Conservation (phyloP, 2,797 vertebrate species). For the Sebastes nivosus region DNA sequence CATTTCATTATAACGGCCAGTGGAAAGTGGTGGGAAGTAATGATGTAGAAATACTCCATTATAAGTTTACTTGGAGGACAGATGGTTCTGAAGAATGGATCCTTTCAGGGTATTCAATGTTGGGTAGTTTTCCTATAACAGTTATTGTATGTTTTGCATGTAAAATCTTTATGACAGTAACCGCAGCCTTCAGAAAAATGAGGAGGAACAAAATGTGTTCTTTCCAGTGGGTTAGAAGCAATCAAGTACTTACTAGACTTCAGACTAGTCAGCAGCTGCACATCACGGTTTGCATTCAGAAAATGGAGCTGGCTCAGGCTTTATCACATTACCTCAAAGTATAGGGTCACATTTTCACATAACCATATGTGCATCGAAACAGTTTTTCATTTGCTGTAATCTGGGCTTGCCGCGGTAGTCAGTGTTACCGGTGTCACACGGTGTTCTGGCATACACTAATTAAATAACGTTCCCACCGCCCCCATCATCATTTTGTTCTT, state of each 20-base stretch:
- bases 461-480: too few relatives aligned
- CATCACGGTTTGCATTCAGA: too few relatives aligned
- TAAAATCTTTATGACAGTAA: background rate
- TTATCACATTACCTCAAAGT: background rate
- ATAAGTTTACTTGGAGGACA: background rate
- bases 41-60: background rate
- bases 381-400: background rate
- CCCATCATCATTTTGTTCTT: too few relatives aligned
- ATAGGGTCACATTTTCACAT: background rate
- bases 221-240: background rate
- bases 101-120: background rate
- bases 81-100: background rate
- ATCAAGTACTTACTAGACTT: too few relatives aligned
- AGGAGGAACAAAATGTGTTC: background rate
- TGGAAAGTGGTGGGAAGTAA: background rate
- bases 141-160: too few relatives aligned
- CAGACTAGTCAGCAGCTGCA: too few relatives aligned
- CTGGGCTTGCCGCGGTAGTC: too few relatives aligned
- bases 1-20: conserved; percentile 21
- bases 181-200: background rate
- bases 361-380: too few relatives aligned
- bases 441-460: too few relatives aligned
- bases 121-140: too few relatives aligned
- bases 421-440: too few relatives aligned
- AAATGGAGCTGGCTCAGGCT: too few relatives aligned